These are phyloP conservation scores for Macrophya annulata DNA, from an alignment of 2,888 invertebrate genomes.

Conservation along the genomic window DNA sequence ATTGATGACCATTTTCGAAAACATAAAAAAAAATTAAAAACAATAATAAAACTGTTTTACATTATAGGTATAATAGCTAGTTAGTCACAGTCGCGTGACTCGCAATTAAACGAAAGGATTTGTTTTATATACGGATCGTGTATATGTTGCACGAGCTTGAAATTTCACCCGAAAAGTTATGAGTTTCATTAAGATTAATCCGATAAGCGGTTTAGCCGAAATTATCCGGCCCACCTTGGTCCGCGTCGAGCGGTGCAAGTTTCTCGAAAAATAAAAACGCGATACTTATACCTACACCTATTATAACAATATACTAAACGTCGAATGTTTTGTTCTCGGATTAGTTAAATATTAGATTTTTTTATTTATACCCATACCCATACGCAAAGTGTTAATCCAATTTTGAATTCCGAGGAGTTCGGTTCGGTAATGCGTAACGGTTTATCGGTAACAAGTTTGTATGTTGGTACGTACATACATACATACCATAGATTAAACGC, in stretches of 20 bases:
- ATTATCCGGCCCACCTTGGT: constrained; percentile 4
- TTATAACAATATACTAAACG: too few relatives aligned
- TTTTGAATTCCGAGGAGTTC: neutral
- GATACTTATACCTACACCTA: neutral
- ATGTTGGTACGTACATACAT: neutral
- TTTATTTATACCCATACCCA: too few relatives aligned
- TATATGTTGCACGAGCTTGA: neutral
- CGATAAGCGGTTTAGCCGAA: constrained; percentile 31
- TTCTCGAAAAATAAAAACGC: constrained; percentile 7
- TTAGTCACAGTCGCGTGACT: neutral
- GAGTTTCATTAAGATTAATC: constrained; percentile 41
- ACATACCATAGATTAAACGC: neutral
- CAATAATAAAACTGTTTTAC: too few relatives aligned
- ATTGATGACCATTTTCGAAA: neutral
- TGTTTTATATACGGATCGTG: neutral
- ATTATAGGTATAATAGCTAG: too few relatives aligned
- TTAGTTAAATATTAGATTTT: too few relatives aligned
- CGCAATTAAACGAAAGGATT: constrained; percentile 9
- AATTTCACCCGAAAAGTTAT: neutral
- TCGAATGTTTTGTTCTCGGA: neutral
- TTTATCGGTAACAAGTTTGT: constrained; percentile 30
- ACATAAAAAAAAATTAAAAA: too few relatives aligned
- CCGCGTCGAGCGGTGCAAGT: neutral
- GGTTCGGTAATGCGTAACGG: constrained; percentile 2
- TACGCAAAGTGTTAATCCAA: neutral